A percentile compares a stretch with the other conserved stretches of the same genome.
phyloP scores from a whole-genome alignment of 2,113 vertebrate species.

The Mystacornis crossleyi region DNA sequence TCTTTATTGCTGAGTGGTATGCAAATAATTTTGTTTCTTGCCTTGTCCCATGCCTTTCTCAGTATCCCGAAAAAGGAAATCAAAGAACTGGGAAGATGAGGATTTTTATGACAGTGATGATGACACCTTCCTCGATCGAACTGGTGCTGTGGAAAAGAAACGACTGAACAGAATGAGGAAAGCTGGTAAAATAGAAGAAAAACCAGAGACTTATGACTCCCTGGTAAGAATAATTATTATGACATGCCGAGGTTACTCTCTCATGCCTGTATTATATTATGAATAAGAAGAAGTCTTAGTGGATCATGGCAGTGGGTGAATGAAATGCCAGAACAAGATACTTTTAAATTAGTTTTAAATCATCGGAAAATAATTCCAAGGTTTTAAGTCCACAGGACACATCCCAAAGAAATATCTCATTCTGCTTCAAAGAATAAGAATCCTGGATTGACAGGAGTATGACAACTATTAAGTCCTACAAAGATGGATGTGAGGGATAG shows the following conservation, averaged over 20 bases:
- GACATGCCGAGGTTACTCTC: not conserved
- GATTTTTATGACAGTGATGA: slow-evolving; percentile 98
- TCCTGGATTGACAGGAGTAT: not conserved
- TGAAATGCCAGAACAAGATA: not conserved
- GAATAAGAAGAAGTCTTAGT: not conserved
- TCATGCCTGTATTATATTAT: not conserved
- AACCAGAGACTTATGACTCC: slow-evolving; percentile 90
- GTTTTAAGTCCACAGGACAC: not conserved
- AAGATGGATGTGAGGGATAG: too few species aligned
- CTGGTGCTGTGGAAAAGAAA: slow-evolving; percentile 93
- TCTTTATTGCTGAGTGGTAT: not conserved
- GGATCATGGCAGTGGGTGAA: not conserved
- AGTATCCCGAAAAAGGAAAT: slow-evolving; percentile 96
- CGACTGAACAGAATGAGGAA: slow-evolving; percentile 94
- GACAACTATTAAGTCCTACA: not conserved
- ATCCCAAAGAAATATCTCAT: not conserved
- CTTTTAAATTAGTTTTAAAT: not conserved
- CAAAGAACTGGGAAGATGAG: slow-evolving; percentile 98
- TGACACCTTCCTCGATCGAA: slow-evolving; percentile 94
- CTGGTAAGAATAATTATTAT: slow-evolving; percentile 77
- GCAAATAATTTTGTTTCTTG: not conserved
- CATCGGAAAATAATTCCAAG: not conserved
- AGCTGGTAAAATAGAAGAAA: slow-evolving; percentile 92
- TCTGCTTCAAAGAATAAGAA: not conserved
- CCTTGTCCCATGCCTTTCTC: not conserved